A percentile compares a stretch with the other conserved stretches of the same genome.
phyloP scores from a whole-genome alignment of 2,888 invertebrate genomes.

The Hirtodrosophila alboralis region DNA sequence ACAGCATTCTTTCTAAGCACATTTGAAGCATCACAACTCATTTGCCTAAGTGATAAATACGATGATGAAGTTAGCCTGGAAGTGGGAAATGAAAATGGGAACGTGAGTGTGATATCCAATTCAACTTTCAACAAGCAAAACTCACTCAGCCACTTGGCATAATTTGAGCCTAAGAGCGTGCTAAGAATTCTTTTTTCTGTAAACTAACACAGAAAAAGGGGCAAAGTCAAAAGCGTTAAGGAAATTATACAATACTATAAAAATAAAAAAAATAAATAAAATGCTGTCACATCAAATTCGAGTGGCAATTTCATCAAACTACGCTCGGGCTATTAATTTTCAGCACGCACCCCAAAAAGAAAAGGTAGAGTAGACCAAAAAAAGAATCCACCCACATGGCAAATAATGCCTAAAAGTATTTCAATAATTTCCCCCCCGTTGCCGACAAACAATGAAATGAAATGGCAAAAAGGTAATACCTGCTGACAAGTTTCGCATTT shows the following conservation, averaged over 20 bases:
- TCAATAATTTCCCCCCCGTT: conserved; percentile 59
- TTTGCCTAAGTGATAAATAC: conserved; percentile 46
- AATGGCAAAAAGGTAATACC: conserved; percentile 48
- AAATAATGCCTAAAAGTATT: conserved; percentile 65
- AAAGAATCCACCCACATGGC: conserved; percentile 18
- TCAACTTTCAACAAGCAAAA: conserved; percentile 47
- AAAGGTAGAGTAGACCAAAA: background rate
- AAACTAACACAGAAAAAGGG: conserved; percentile 38
- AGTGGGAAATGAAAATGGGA: conserved; percentile 18
- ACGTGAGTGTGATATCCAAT: conserved; percentile 53
- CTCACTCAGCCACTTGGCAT: conserved; percentile 73
- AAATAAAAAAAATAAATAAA: conserved; percentile 64
- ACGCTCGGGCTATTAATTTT: conserved; percentile 56
- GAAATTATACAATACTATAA: conserved; percentile 66
- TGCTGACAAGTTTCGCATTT: conserved; percentile 76
- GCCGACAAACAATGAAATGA: background rate
- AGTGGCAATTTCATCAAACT: conserved; percentile 70
- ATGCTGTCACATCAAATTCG: conserved; percentile 76
- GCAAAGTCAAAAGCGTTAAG: conserved; percentile 19
- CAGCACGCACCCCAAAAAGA: conserved; percentile 41
- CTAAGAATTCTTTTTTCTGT: conserved; percentile 33
- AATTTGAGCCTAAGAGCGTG: conserved; percentile 69
- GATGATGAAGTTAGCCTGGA: conserved; percentile 35
- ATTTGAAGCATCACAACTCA: conserved; percentile 38
- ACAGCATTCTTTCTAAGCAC: conserved; percentile 5